Evolutionary conservation across 1,140 invertebrate genomes (phyloP), one percentile per base, ranked within the genome.

Genomic region (Zelostemma sp.): DNA sequence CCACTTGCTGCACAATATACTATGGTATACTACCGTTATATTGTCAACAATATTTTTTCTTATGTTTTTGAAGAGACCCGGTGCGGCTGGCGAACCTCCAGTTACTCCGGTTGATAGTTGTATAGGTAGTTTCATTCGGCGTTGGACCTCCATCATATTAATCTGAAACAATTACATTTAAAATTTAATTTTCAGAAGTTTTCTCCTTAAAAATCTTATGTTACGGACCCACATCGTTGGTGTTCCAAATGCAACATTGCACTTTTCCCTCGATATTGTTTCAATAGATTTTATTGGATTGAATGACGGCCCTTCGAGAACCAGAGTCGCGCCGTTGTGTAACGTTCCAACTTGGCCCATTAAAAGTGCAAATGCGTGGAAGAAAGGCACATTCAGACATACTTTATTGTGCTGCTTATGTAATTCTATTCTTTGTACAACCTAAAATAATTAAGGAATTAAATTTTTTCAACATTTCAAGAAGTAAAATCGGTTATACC

Each of bases 171-270:
- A 5, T 25, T 25, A 3, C 3, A 4, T 3, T 4, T 25, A 47
- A 41, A n/a, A 38, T 14, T 6, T 25, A 35, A 47, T n/a, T 57
- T 38, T 14, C 3, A 38, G 3, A 38, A 31, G 12, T 17, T 35
- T 25, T 51, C 31, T 35, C 41, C 19, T 40, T 12, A 17, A 43
- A 17, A 16, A 11, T 43, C 35, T 40, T 40, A 12, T 43, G 0
- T 50, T 87, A 80, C 98, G 95, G 51, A 98, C 92, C 80, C 93
- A 96, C 97, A 99, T 99, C 0, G 97, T 99, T 2, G 97, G 97
- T 0, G 97, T 98, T 9, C 97, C 97, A 73, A 93, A 94, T 11
- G 95, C 81, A 4, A 93, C 79, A 1, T 90, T 91, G 74, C 95
- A 96, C 76, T 90, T 92, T 81, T 96, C 92, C 15, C 89, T 80